A percentile compares a stretch with the other conserved stretches of the same genome.
These are phyloP conservation scores for Meteorus cinctellus DNA, from an alignment of 2,888 invertebrate genomes.

Conservation along the genomic window DNA sequence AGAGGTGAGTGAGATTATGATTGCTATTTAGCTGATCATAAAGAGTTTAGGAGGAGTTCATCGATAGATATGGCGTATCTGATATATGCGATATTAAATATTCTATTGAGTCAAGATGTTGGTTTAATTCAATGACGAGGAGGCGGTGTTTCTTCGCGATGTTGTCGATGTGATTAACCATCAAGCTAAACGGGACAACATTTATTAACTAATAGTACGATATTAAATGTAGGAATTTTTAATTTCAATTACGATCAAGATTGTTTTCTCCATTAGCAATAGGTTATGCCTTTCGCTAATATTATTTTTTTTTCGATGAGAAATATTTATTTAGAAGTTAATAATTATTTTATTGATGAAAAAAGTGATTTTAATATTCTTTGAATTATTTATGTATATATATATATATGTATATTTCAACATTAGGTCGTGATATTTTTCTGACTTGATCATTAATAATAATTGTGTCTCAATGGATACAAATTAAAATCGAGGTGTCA, in stretches of 20 bases:
- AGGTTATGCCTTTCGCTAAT: constrained; percentile 12
- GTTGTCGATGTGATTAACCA: constrained; percentile 50
- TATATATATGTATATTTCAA: constrained; percentile 3
- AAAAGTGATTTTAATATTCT: too few species aligned
- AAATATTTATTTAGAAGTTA: not conserved
- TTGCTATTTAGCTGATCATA: constrained; percentile 39
- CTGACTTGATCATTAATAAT: constrained; percentile 18
- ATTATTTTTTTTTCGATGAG: not conserved
- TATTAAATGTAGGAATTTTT: constrained; percentile 28
- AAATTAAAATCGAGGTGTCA: constrained; percentile 32
- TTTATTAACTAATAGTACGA: constrained; percentile 60
- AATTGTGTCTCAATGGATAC: constrained; percentile 1
- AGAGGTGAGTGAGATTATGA: not conserved
- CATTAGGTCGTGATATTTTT: not conserved
- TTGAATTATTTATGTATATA: not conserved
- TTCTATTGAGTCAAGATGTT: constrained; percentile 3
- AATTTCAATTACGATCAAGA: constrained; percentile 31
- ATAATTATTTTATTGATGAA: not conserved
- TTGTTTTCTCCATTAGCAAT: constrained; percentile 17
- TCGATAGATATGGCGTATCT: not conserved
- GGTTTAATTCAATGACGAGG: constrained; percentile 36
- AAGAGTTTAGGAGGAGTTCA: constrained; percentile 20
- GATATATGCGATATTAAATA: not conserved
- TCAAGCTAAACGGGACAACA: constrained; percentile 48
- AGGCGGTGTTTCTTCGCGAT: constrained; percentile 50